Conservation (phyloP, 2,797 vertebrate genomes). For the Hemitrygon akajei region DNA sequence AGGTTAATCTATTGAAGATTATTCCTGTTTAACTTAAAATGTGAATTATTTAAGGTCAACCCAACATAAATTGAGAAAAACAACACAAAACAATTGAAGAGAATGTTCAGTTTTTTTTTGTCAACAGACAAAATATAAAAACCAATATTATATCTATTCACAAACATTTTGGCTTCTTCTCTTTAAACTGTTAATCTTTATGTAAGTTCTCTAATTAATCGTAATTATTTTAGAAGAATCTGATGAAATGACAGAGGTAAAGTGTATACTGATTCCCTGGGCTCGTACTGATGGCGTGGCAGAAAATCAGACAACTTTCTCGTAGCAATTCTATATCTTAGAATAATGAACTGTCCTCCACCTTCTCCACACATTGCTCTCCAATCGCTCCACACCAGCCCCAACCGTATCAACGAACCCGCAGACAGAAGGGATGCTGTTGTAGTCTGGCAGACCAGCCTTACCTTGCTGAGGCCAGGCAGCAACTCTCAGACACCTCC, state of each 20-base stretch:
- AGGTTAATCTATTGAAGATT: background rate
- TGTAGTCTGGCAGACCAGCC: no score
- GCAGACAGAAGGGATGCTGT: no score
- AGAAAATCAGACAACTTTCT: background rate
- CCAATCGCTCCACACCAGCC: no score
- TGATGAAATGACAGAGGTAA: background rate
- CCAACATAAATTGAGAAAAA: background rate
- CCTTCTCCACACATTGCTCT: no score
- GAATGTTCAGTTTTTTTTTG: background rate
- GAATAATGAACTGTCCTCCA: background rate
- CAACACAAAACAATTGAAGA: background rate
- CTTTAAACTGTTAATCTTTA: background rate
- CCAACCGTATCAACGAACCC: no score
- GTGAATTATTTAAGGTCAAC: background rate
- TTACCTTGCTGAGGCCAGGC: no score
- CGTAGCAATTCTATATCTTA: background rate
- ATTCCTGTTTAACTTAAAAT: background rate
- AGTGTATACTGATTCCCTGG: background rate
- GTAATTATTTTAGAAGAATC: background rate
- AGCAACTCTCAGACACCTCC: no score
- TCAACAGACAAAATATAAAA: background rate
- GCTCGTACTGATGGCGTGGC: background rate
- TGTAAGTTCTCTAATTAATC: background rate
- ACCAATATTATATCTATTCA: background rate
- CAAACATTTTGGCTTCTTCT: background rate